Evolutionary conservation across 2,113 vertebrate genomes (phyloP).

Genomic region (Crotophaga sulcirostris): DNA sequence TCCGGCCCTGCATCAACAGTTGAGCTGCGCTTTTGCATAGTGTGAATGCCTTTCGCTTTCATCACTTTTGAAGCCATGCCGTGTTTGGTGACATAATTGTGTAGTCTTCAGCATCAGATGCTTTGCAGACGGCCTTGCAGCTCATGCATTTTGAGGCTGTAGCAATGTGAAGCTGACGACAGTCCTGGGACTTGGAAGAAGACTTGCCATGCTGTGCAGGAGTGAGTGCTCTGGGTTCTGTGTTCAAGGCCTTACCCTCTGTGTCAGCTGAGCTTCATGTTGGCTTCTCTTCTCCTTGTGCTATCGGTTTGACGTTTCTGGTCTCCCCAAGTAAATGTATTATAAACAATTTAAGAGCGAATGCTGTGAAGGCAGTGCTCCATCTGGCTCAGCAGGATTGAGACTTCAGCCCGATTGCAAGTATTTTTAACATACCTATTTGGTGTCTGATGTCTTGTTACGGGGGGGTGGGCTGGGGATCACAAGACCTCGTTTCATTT

Average conservation of each 20-base stretch:
- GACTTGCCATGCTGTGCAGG: not conserved
- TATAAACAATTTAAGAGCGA: not conserved
- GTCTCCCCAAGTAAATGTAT: not conserved
- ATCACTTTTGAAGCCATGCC: not conserved
- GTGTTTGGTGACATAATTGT: not conserved
- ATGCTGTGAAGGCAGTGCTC: not conserved
- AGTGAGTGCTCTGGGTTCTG: not conserved
- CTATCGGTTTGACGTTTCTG: not conserved
- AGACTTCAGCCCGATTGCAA: not conserved
- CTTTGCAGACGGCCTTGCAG: not conserved
- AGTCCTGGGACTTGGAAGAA: fast-evolving
- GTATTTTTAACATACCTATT: not conserved
- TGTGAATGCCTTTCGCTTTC: not conserved
- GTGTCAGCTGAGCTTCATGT: not conserved
- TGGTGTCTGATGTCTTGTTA: not conserved
- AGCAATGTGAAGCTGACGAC: fast-evolving
- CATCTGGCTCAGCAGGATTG: not conserved
- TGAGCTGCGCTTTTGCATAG: not conserved
- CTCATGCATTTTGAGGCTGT: not conserved
- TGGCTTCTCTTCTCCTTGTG: not conserved
- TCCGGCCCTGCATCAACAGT: not conserved
- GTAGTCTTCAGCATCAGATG: not conserved
- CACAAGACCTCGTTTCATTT: not conserved
- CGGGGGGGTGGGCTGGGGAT: not conserved
- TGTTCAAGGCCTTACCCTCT: not conserved